Conservation (phyloP, 2,888 invertebrate genomes). For the Eilema sororculum region DNA sequence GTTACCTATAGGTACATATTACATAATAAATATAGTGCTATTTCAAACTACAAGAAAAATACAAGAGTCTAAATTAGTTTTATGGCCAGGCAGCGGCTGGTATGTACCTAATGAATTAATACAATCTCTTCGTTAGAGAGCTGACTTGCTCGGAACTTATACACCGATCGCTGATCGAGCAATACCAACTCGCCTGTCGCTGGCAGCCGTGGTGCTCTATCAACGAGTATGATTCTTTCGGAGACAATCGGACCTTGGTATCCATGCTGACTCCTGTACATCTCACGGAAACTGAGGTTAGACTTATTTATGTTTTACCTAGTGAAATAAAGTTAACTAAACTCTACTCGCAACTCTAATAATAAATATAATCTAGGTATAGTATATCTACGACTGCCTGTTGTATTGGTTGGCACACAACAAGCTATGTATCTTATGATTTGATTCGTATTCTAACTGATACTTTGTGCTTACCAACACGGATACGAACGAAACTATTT, state of each 20-base stretch:
- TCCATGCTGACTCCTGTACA: constrained; percentile 75
- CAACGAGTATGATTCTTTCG: constrained; percentile 74
- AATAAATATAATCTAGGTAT: too few relatives aligned
- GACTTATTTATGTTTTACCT: neutral
- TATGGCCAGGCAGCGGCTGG: too few relatives aligned
- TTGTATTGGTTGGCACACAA: too few relatives aligned
- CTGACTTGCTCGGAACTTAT: constrained; percentile 75
- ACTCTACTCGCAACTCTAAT: neutral
- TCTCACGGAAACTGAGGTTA: constrained; percentile 75
- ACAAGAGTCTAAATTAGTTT: neutral
- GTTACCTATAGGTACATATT: too few relatives aligned
- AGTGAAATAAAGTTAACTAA: neutral
- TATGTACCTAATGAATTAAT: neutral
- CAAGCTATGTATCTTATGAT: too few relatives aligned
- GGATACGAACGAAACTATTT: too few relatives aligned
- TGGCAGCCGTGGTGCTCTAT: constrained; percentile 80
- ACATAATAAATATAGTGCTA: too few relatives aligned
- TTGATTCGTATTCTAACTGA: too few relatives aligned
- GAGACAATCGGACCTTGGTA: constrained; percentile 71
- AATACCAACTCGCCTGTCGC: constrained; percentile 67
- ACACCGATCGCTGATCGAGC: constrained; percentile 68
- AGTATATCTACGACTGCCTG: too few relatives aligned
- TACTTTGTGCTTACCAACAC: too few relatives aligned
- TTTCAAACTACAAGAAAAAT: too few relatives aligned
- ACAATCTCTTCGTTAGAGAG: constrained; percentile 59